Conservation (phyloP, 2,888 invertebrate genomes). For the Monopis laevigella region DNA sequence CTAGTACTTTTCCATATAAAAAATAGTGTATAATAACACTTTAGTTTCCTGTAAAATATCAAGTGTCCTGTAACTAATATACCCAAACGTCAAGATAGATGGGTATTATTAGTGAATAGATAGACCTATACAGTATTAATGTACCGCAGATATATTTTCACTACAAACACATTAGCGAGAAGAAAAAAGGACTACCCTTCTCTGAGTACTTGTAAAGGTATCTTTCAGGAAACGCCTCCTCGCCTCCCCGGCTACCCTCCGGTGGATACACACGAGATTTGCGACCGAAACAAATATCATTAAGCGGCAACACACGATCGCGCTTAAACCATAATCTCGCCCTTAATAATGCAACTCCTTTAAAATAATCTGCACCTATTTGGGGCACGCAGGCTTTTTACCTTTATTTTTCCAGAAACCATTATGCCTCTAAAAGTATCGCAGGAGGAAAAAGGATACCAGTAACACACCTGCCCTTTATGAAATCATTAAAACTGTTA, state of each 20-base stretch:
- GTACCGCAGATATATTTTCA: conserved; percentile 1
- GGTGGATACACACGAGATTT: conserved; percentile 2
- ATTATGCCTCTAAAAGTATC: conserved; percentile 51
- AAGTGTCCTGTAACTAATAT: too few species aligned
- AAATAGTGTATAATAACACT: not conserved
- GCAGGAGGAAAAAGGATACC: conserved; percentile 43
- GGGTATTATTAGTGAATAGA: too few species aligned
- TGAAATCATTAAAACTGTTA: conserved; percentile 45
- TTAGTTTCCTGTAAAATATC: not conserved
- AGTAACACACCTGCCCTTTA: conserved; percentile 50
- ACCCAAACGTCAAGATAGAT: too few species aligned
- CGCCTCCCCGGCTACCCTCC: not conserved
- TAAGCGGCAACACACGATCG: conserved; percentile 4
- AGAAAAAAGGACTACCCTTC: conserved; percentile 8
- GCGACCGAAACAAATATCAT: conserved; percentile 9
- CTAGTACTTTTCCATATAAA: not conserved
- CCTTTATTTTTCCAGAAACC: conserved; percentile 29
- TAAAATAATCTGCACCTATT: conserved; percentile 7
- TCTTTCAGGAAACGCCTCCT: conserved; percentile 3
- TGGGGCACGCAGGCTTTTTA: conserved; percentile 1
- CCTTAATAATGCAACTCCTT: not conserved
- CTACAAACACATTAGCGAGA: conserved; percentile 9
- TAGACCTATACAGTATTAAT: not conserved
- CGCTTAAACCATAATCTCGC: not conserved
- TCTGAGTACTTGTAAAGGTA: conserved; percentile 7